Evolutionary conservation across 2,888 invertebrate species (phyloP), one percentile per base, ranked within the genome.

Genomic region (Oconnorella tubifera): DNA sequence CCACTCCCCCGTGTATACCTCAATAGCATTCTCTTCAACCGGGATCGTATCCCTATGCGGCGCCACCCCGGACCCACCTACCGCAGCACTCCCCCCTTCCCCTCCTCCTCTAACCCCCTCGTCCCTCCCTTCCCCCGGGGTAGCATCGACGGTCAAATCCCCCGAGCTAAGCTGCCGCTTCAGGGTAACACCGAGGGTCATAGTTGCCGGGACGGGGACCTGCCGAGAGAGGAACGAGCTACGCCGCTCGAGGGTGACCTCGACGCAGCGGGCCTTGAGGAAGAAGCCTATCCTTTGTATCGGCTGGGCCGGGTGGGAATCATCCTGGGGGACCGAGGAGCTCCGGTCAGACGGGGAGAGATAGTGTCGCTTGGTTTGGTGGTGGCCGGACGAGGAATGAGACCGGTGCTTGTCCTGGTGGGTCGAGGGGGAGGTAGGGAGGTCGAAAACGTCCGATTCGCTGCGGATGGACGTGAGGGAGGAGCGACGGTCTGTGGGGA

Each of bases 1-100:
- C 99, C 99, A 99, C 85, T 99, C 99, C 66, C 99, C 99, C 88
- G 92, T 90, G 84, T 99, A 99, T 32, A 93, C 95, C 85, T 99
- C 99, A 92, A 70, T 27, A 19, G 55, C 50, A 49, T 6, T 25
- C 14, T 27, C 53, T 28, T 58, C n/a, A n/a, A n/a, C n/a, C n/a
- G n/a, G n/a, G n/a, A n/a, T n/a, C n/a, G n/a, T n/a, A n/a, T n/a
- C n/a, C n/a, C n/a, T n/a, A n/a, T n/a, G n/a, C n/a, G n/a, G n/a
- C n/a, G n/a, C n/a, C n/a, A n/a, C n/a, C n/a, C n/a, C n/a, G n/a
- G n/a, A n/a, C n/a, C n/a, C n/a, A n/a, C n/a, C n/a, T n/a, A n/a
- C n/a, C n/a, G n/a, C n/a, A n/a, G n/a, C n/a, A n/a, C n/a, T n/a
- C n/a, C n/a, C n/a, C 33, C 1, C 55, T 61, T n/a, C 27, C 32